These are phyloP conservation scores for Sepioteuthis lessoniana DNA, from an alignment of 2,888 invertebrate genomes.

Conservation along the genomic window DNA sequence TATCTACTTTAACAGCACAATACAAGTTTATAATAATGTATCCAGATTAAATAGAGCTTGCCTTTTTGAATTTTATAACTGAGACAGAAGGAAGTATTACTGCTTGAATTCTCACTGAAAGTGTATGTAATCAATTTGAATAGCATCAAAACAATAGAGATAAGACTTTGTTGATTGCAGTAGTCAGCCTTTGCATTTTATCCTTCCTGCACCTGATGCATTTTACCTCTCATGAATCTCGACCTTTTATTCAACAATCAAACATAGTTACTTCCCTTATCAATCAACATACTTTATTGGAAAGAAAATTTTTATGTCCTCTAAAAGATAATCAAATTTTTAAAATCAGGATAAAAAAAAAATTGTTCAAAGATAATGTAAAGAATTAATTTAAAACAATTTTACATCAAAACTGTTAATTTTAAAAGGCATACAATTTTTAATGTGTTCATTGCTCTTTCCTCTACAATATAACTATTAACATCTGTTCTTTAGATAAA, in stretches of 20 bases:
- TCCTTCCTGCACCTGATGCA: not conserved
- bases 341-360: not conserved
- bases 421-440: not conserved
- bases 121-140: not conserved
- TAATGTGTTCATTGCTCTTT: not conserved
- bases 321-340: not conserved
- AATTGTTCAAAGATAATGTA: too few species aligned
- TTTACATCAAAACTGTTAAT: not conserved
- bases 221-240: not conserved
- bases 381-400: not conserved
- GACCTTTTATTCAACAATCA: not conserved
- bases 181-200: not conserved
- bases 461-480: too few species aligned
- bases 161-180: not conserved
- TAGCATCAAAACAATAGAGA: not conserved
- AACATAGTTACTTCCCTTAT: slow-evolving; percentile 6
- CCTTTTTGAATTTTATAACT: not conserved
- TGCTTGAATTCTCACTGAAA: not conserved
- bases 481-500: not conserved
- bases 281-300: not conserved
- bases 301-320: not conserved
- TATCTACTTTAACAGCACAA: not conserved
- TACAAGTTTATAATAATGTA: too few species aligned
- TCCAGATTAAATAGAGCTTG: not conserved
- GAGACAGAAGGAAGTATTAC: not conserved